Evolutionary conservation across 2,797 vertebrate species (phyloP).

Genomic region (Tokudaia tokunoshimensis): DNA sequence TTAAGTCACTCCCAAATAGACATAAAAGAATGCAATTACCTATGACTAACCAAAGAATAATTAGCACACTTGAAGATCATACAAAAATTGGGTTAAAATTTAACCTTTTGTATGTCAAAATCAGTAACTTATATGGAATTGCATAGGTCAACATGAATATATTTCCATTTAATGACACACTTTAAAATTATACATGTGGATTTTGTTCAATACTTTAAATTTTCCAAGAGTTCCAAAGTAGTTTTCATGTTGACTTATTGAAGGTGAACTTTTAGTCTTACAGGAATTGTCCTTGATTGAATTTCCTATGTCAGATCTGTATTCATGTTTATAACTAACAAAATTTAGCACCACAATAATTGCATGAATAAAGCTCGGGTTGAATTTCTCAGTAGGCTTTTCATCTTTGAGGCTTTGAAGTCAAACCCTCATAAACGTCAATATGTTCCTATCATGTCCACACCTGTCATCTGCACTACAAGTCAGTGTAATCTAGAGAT

Average conservation of each 20-base stretch:
- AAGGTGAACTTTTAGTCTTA: slow-evolving; percentile 25
- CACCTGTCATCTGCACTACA: slow-evolving; percentile 68
- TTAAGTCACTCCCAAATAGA: not conserved
- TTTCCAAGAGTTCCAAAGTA: slow-evolving; percentile 45
- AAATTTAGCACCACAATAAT: slow-evolving; percentile 39
- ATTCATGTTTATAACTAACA: slow-evolving; percentile 60
- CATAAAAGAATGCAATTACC: not conserved
- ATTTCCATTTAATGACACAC: slow-evolving; percentile 9
- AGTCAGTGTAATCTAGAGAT: slow-evolving; percentile 72
- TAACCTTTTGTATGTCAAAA: slow-evolving; percentile 23
- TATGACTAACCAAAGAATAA: not conserved
- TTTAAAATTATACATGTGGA: slow-evolving; percentile 2
- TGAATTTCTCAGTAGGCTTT: slow-evolving; percentile 48
- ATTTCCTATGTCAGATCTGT: not conserved
- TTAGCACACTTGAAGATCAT: not conserved
- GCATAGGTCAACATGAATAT: not conserved
- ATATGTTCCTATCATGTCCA: slow-evolving; percentile 71
- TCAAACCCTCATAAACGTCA: slow-evolving; percentile 68
- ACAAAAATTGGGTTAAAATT: slow-evolving; percentile 4
- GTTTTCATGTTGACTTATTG: not conserved
- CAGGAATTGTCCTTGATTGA: not conserved
- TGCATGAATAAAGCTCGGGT: slow-evolving; percentile 6
- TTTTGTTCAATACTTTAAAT: not conserved
- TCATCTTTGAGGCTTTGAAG: slow-evolving; percentile 69
- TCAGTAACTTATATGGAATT: not conserved